Conservation (phyloP, 2,888 invertebrate species). For the Priapulus caudatus region DNA sequence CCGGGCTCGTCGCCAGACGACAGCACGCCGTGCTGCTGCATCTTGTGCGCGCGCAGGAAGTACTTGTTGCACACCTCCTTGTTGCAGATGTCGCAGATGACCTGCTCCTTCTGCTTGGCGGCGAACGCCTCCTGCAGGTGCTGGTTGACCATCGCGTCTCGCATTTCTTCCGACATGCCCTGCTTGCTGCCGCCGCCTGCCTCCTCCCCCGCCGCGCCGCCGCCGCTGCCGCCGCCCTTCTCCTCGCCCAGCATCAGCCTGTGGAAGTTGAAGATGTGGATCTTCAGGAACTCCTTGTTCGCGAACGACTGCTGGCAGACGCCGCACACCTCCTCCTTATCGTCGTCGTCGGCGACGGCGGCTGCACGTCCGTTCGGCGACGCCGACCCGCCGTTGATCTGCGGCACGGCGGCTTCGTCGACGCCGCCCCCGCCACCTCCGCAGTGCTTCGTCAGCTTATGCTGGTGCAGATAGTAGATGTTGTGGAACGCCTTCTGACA, state of each 20-base stretch:
- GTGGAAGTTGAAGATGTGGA: slow-evolving; percentile 41
- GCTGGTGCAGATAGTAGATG: slow-evolving; percentile 36
- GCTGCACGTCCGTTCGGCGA: slow-evolving; percentile 16
- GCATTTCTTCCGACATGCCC: not conserved
- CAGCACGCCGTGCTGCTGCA: slow-evolving; percentile 52
- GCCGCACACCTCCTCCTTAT: slow-evolving; percentile 33
- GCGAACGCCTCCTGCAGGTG: not conserved
- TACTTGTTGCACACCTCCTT: slow-evolving; percentile 43
- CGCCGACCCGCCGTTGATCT: slow-evolving; percentile 11
- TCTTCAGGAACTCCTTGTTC: slow-evolving; percentile 38
- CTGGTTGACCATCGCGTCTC: slow-evolving; percentile 1
- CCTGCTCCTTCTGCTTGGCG: slow-evolving; percentile 19
- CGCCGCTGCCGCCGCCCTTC: slow-evolving; percentile 21
- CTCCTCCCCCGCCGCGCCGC: slow-evolving; percentile 24
- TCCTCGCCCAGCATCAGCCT: slow-evolving; percentile 25
- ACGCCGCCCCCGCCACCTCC: slow-evolving; percentile 10
- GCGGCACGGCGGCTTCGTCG: slow-evolving; percentile 8
- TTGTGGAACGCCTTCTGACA: slow-evolving; percentile 51
- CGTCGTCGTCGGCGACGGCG: slow-evolving; percentile 13
- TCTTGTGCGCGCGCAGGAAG: slow-evolving; percentile 55
- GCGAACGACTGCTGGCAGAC: slow-evolving; percentile 37
- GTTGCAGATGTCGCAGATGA: slow-evolving; percentile 26
- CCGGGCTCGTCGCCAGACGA: slow-evolving; percentile 39
- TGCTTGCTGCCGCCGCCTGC: too few relatives aligned
- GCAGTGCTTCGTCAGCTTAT: slow-evolving; percentile 36